Evolutionary conservation across 2,113 vertebrate species (phyloP).

Genomic region (Rhabdomys dilectus): DNA sequence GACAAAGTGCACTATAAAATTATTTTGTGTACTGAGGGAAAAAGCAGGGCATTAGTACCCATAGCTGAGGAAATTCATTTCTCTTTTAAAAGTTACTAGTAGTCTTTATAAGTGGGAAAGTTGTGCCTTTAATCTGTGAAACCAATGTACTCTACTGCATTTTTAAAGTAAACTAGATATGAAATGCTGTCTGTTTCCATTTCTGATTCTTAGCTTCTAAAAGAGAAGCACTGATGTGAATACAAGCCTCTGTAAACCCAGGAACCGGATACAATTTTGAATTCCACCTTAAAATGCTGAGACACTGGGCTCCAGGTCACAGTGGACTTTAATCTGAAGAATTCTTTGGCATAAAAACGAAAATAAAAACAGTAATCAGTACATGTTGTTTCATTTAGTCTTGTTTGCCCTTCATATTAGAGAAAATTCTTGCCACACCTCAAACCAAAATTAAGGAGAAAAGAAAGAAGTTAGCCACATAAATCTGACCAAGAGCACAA

Average conservation of each 20-base stretch:
- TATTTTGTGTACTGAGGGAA: conserved; percentile 15
- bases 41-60: neutral
- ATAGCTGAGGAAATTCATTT: neutral
- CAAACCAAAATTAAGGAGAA: conserved; percentile 85
- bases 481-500: conserved; percentile 85
- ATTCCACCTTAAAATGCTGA: conserved; percentile 71
- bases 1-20: neutral
- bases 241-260: neutral
- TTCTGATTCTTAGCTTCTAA: neutral
- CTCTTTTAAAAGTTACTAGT: conserved; percentile 42
- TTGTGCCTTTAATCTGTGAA: conserved; percentile 16
- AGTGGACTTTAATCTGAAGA: conserved; percentile 73
- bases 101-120: conserved; percentile 27
- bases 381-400: conserved; percentile 85
- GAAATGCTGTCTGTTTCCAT: conserved; percentile 22
- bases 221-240: conserved; percentile 35
- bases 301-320: conserved; percentile 53
- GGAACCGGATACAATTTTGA: conserved; percentile 36
- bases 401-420: conserved; percentile 83
- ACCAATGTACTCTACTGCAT: neutral
- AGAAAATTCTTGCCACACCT: conserved; percentile 87
- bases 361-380: conserved; percentile 81
- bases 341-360: conserved; percentile 79
- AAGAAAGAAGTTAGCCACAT: conserved; percentile 85
- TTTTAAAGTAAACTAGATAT: conserved; percentile 52